Percentiles rank a stretch among this genome's conserved stretches.
Evolutionary conservation across 1,140 invertebrate species (phyloP).

Genomic region (Zaprionus vittiger): DNA sequence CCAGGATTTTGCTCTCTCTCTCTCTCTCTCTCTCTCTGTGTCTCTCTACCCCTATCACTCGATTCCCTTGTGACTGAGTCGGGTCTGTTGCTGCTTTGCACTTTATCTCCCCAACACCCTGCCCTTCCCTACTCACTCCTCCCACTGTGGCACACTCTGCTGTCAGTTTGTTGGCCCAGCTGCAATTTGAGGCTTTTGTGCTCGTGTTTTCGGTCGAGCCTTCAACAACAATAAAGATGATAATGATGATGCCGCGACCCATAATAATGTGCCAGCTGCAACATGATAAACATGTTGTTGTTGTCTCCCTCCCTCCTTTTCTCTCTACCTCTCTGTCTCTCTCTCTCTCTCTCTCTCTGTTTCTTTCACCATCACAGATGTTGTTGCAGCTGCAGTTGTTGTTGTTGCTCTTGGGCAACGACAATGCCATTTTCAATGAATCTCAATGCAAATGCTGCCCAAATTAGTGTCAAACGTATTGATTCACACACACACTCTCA

Average conservation of each 20-base stretch:
- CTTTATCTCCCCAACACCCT: not conserved
- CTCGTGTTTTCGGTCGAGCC: constrained; percentile 41
- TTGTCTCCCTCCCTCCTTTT: not conserved
- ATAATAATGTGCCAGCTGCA: constrained; percentile 28
- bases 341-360: not conserved
- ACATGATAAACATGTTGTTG: constrained; percentile 45
- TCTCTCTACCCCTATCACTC: not conserved
- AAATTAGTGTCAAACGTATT: constrained; percentile 81
- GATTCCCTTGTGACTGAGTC: constrained; percentile 4
- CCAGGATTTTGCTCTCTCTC: not conserved
- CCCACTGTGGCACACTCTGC: not conserved
- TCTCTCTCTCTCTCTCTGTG: not conserved
- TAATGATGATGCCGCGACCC: not conserved
- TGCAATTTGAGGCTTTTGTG: constrained; percentile 76
- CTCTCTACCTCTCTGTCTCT: not conserved
- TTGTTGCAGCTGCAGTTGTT: not conserved
- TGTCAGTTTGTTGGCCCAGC: constrained; percentile 64
- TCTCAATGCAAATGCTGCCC: constrained; percentile 75
- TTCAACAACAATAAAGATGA: constrained; percentile 46
- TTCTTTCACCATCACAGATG: not conserved
- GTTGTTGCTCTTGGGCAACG: constrained; percentile 33
- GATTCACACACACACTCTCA: constrained; percentile 51
- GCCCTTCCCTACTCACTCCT: not conserved
- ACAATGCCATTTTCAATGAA: constrained; percentile 69
- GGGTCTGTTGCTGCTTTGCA: not conserved